Conservation (phyloP, 2,888 invertebrate species). For the Drosophila bunnanda region DNA sequence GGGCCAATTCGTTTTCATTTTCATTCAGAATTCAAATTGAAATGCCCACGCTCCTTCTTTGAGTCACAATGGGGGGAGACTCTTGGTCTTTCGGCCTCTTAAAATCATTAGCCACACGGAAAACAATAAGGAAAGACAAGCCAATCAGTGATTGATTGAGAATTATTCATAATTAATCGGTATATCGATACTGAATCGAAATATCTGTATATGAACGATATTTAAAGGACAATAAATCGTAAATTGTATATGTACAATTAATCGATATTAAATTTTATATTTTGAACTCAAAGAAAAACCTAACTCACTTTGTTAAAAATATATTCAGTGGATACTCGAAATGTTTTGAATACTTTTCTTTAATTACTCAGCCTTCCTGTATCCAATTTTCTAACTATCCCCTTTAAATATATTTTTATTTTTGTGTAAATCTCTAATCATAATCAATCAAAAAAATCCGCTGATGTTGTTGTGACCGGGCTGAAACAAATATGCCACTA, state of each 20-base stretch:
- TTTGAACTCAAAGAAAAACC: neutral
- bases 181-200: neutral
- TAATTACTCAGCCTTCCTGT: no score
- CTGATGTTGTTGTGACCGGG: constrained; percentile 66
- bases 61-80: constrained; percentile 25
- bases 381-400: no score
- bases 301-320: no score
- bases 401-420: neutral
- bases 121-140: constrained; percentile 37
- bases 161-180: neutral
- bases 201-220: neutral
- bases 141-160: neutral
- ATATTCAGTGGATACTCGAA: no score
- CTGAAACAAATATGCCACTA: constrained; percentile 81
- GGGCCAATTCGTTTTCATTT: constrained; percentile 61
- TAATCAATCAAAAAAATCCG: constrained; percentile 70
- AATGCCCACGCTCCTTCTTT: constrained; percentile 65
- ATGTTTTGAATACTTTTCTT: no score
- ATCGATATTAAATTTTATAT: neutral
- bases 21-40: constrained; percentile 40
- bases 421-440: constrained; percentile 10
- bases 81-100: constrained; percentile 18
- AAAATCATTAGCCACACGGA: constrained; percentile 49
- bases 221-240: neutral
- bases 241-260: no score